phyloP scores from a whole-genome alignment of 2,888 invertebrate species.

The Molanna angustata region DNA sequence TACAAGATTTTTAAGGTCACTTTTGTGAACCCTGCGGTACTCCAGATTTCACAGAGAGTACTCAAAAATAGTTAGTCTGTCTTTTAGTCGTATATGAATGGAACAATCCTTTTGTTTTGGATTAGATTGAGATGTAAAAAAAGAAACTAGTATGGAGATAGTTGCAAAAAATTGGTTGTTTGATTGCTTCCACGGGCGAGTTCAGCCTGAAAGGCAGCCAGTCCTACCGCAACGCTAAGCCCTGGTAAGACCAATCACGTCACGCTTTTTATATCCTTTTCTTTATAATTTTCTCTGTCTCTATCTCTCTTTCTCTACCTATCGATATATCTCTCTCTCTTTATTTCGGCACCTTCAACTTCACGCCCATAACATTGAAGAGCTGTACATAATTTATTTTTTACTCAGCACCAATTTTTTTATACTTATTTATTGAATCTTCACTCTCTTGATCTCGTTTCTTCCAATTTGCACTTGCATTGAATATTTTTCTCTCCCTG shows the following conservation, averaged over 20 bases:
- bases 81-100: no score
- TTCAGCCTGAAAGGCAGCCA: slow-evolving; percentile 55
- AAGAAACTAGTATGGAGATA: slow-evolving; percentile 21
- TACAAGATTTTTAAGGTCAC: no score
- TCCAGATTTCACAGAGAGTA: no score
- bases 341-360: not conserved
- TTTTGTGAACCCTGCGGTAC: no score
- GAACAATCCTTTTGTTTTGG: no score
- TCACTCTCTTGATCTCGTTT: no score
- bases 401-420: no score
- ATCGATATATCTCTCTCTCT: slow-evolving; percentile 1
- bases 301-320: not conserved
- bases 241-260: slow-evolving; percentile 49
- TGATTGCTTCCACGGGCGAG: slow-evolving; percentile 36
- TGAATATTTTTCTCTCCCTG: no score
- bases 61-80: no score
- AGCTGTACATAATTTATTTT: not conserved
- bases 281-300: not conserved
- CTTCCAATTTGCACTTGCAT: no score
- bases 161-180: slow-evolving; percentile 32
- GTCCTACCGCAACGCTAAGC: slow-evolving; percentile 58
- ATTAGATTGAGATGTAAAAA: no score
- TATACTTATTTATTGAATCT: no score
- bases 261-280: slow-evolving; percentile 44
- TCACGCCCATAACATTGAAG: not conserved